phyloP scores from a whole-genome alignment of 2,888 invertebrate species.

The Drosophila parthenogenetica region DNA sequence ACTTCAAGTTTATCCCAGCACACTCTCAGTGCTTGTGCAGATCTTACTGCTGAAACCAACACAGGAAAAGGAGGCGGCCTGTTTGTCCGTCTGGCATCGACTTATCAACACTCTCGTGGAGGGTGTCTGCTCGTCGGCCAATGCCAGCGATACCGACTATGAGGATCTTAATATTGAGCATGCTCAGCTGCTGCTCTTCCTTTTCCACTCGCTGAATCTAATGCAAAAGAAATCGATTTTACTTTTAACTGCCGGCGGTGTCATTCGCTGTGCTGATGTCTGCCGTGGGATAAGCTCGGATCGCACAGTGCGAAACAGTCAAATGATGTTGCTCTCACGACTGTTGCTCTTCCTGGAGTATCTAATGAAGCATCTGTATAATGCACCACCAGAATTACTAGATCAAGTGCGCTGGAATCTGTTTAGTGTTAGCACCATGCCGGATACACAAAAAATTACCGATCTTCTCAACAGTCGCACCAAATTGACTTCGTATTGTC shows the following conservation, averaged over 20 bases:
- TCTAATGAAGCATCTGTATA: conserved; percentile 97
- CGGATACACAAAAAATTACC: conserved; percentile 86
- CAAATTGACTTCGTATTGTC: conserved; percentile 89
- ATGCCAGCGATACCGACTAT: conserved; percentile 81
- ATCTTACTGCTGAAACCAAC: conserved; percentile 92
- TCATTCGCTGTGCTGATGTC: conserved; percentile 89
- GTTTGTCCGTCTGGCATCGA: conserved; percentile 96
- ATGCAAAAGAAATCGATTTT: conserved; percentile 98
- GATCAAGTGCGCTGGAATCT: conserved; percentile 96
- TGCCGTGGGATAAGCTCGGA: conserved; percentile 85
- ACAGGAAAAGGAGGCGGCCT: conserved; percentile 94
- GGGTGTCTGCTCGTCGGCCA: conserved; percentile 87
- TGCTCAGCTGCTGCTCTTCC: conserved; percentile 95
- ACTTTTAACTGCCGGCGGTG: conserved; percentile 91
- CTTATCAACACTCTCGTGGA: conserved; percentile 95
- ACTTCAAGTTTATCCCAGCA: conserved; percentile 91
- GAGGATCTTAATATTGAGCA: conserved; percentile 97
- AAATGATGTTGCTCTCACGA: conserved; percentile 93
- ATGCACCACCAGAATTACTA: conserved; percentile 93
- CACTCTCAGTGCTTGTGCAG: conserved; percentile 93
- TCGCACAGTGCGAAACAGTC: conserved; percentile 86
- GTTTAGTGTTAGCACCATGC: conserved; percentile 88
- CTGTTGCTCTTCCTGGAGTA: conserved; percentile 95
- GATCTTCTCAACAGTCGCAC: conserved; percentile 86
- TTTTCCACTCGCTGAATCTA: conserved; percentile 97